phyloP scores from a whole-genome alignment of 2,888 invertebrate species.

The Limnephilus marmoratus region DNA sequence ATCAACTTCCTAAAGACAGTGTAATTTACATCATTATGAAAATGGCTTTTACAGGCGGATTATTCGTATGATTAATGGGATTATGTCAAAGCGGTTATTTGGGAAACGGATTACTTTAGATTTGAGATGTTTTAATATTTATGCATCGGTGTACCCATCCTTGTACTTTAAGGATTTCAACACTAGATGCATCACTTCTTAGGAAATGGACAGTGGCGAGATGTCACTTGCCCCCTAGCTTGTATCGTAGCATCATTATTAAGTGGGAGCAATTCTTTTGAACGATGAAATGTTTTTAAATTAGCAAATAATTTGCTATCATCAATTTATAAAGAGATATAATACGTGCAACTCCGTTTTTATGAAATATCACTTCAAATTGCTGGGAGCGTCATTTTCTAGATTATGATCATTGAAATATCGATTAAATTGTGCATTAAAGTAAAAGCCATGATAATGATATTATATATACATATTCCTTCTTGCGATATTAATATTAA shows the following conservation, averaged over 20 bases:
- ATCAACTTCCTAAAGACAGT: constrained; percentile 39
- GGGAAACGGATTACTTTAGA: background rate
- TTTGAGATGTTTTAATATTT: background rate
- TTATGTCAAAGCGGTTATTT: background rate
- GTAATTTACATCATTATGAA: constrained; percentile 37
- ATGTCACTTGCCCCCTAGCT: background rate
- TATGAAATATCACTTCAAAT: too few relatives aligned
- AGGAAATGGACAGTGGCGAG: background rate
- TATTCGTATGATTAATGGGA: constrained; percentile 27
- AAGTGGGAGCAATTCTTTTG: too few relatives aligned
- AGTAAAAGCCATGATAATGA: too few relatives aligned
- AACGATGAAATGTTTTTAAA: too few relatives aligned
- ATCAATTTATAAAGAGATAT: too few relatives aligned
- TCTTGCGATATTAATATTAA: too few relatives aligned
- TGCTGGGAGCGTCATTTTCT: too few relatives aligned
- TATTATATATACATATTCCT: too few relatives aligned
- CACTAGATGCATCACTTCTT: background rate
- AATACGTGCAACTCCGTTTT: too few relatives aligned
- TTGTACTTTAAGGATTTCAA: background rate
- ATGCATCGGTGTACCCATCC: background rate
- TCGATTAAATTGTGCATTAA: too few relatives aligned
- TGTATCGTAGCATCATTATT: background rate
- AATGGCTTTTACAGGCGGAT: background rate
- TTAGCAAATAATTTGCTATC: too few relatives aligned
- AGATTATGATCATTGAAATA: too few relatives aligned